phyloP scores from a whole-genome alignment of 2,797 vertebrate genomes.

The Cryptoblepharus egeriae region DNA sequence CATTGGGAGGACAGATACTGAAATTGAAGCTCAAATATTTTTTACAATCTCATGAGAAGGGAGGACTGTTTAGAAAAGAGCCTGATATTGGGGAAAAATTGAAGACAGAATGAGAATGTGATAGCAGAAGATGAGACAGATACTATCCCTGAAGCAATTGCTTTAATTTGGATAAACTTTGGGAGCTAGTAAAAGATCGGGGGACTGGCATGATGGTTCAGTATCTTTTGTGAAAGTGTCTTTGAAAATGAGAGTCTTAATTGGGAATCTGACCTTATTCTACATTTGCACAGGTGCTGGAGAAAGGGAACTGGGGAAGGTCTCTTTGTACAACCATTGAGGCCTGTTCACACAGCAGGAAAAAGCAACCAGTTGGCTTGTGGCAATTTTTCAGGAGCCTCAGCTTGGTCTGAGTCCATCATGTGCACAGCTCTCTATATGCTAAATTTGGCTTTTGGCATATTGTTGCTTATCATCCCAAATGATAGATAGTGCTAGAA shows the following conservation, averaged over 20 bases:
- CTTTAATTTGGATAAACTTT: no score
- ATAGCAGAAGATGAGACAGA: no score
- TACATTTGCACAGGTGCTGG: conserved; percentile 1
- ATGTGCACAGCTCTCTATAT: background rate
- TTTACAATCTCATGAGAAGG: no score
- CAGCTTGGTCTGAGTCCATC: background rate
- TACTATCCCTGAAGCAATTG: no score
- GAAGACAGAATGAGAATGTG: no score
- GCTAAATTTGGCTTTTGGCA: background rate
- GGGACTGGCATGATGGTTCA: background rate
- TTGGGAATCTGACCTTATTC: background rate
- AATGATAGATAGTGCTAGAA: background rate
- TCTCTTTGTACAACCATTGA: background rate
- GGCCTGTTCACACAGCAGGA: background rate
- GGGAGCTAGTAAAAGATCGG: no score
- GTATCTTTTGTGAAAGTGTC: background rate
- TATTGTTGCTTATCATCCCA: background rate
- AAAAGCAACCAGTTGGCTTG: background rate
- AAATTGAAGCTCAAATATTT: no score
- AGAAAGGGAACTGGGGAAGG: background rate
- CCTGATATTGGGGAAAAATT: no score
- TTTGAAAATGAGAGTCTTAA: conserved; percentile 7
- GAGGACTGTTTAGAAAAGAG: no score
- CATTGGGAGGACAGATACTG: no score
- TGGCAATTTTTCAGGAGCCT: background rate